These are phyloP conservation scores for Centropus bengalensis DNA, from an alignment of 2,113 vertebrate species.

Conservation along the genomic window DNA sequence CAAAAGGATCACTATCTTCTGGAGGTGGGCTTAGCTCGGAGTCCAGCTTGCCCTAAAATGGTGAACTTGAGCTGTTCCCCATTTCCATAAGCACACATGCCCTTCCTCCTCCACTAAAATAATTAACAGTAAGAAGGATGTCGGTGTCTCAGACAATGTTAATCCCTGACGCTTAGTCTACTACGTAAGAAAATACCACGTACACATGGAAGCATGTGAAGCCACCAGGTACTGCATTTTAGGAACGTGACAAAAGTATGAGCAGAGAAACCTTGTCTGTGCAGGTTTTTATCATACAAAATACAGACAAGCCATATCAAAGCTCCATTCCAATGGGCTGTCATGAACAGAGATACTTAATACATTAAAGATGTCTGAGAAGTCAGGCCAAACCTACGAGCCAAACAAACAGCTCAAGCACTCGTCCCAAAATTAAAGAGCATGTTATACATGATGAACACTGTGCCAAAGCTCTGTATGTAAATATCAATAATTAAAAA, in stretches of 20 bases:
- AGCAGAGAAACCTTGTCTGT: not conserved
- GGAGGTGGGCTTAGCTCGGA: not conserved
- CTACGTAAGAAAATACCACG: not conserved
- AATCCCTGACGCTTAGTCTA: not conserved
- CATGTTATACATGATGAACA: not conserved
- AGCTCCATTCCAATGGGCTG: not conserved
- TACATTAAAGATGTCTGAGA: not conserved
- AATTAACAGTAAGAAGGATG: not conserved
- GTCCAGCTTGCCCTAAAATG: not conserved
- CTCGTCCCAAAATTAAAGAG: not conserved
- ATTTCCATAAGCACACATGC: not conserved
- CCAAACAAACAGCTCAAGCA: not conserved
- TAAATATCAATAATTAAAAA: not conserved
- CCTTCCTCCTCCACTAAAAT: not conserved
- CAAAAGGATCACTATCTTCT: not conserved
- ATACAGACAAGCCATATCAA: not conserved
- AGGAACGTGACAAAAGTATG: not conserved
- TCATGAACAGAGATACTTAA: not conserved
- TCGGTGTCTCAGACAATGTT: not conserved
- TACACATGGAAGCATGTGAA: not conserved
- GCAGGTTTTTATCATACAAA: not conserved
- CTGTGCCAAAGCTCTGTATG: accelerated
- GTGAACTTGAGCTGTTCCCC: accelerated
- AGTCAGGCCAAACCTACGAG: not conserved
- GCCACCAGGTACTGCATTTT: not conserved